Evolutionary conservation across 2,888 invertebrate species (phyloP).

Genomic region (Platerodrilus igneus): DNA sequence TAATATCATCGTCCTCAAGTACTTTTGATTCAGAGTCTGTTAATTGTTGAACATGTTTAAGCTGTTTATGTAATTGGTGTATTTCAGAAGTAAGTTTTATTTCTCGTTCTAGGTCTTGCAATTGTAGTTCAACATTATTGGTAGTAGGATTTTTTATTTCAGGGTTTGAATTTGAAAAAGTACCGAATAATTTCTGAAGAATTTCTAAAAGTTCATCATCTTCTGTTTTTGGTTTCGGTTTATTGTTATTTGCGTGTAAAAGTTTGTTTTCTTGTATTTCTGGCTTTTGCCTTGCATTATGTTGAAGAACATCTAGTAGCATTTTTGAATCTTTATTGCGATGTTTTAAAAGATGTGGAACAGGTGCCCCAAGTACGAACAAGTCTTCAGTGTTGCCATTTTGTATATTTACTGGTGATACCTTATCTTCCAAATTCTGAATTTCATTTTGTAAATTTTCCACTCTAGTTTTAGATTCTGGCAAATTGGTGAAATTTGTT

Average conservation of each 20-base stretch:
- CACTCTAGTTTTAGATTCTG: background rate
- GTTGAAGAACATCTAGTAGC: background rate
- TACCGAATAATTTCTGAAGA: constrained; percentile 10
- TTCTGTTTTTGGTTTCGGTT: constrained; percentile 9
- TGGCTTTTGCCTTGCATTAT: background rate
- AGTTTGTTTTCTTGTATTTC: background rate
- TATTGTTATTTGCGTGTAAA: too few relatives aligned
- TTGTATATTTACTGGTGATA: constrained; percentile 1
- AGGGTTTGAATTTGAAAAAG: constrained; percentile 2
- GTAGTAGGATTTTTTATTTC: constrained; percentile 10
- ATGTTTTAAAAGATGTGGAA: too few relatives aligned
- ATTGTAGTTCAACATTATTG: constrained; percentile 3
- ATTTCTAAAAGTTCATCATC: constrained; percentile 14
- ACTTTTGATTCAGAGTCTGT: constrained; percentile 15
- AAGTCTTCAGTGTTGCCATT: constrained; percentile 9
- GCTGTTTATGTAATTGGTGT: constrained; percentile 14
- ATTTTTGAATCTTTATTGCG: too few relatives aligned
- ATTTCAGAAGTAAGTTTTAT: constrained; percentile 11
- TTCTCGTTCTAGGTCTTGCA: constrained; percentile 13
- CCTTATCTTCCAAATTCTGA: constrained; percentile 1
- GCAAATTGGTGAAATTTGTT: too few relatives aligned
- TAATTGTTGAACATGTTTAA: constrained; percentile 12
- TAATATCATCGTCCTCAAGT: constrained; percentile 20
- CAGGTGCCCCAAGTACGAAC: too few relatives aligned
- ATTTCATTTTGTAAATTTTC: constrained; percentile 1